These are phyloP conservation scores for Fulmarus glacialis DNA, from an alignment of 2,113 vertebrate genomes.

Conservation along the genomic window DNA sequence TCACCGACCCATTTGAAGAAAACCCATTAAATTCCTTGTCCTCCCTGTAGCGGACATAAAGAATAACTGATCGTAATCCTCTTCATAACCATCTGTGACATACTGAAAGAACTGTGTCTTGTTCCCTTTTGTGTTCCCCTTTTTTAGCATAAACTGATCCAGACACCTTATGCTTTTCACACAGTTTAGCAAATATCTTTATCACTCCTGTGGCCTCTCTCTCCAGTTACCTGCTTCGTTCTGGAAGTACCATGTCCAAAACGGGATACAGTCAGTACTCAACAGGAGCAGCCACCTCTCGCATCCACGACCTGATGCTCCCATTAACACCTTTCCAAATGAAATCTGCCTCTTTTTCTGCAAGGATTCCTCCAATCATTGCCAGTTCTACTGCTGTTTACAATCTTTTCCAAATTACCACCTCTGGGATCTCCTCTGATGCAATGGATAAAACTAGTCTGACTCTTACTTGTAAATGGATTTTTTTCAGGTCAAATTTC, in stretches of 20 bases:
- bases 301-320: neutral
- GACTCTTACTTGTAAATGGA: neutral
- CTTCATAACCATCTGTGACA: neutral
- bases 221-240: neutral
- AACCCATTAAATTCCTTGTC: neutral
- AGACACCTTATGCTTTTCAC: neutral
- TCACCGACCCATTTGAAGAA: neutral
- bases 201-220: neutral
- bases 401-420: neutral
- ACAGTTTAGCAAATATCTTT: neutral
- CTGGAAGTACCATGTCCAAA: neutral
- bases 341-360: neutral
- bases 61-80: neutral
- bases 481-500: conserved; percentile 6
- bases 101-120: neutral
- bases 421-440: neutral
- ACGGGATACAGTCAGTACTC: neutral
- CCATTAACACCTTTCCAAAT: neutral
- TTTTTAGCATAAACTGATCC: neutral
- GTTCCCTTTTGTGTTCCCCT: neutral
- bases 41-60: neutral
- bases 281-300: neutral
- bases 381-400: neutral
- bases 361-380: neutral
- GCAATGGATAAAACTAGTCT: neutral